Evolutionary conservation across 2,888 invertebrate genomes (phyloP), one percentile per base, ranked within the genome.

Genomic region (Cheilosia variabilis): DNA sequence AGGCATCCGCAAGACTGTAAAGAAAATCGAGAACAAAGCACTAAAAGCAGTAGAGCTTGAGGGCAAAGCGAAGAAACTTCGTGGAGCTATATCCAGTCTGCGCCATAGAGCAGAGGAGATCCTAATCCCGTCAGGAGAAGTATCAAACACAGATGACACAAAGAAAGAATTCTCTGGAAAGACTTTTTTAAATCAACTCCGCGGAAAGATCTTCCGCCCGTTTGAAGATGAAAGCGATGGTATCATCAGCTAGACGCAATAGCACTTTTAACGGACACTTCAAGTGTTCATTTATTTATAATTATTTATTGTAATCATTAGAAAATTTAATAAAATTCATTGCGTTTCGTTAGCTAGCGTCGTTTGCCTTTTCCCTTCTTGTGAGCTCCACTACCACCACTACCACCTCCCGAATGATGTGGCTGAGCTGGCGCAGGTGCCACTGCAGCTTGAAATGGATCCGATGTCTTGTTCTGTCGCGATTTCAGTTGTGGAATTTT

Each of bases 401-500:
- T 87, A 15, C 88, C 88, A 19, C 87, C 88, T 71, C 87, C 87
- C 9, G 84, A 83, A 2, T 78, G 83, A 62, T 86, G 86, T 7
- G 69, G 43, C 41, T 76, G 53, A 22, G 41, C 19, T n/a, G 69
- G 60, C 0, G 71, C 65, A 45, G 82, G 27, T 7, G 73, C 47
- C 52, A 79, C 69, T 43, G 82, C 62, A 2, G 81, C 31, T 63
- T 82, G 78, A 17, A 88, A 87, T 4, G 89, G 89, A 6, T 88
- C 89, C 0, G 88, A 87, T 0, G 90, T 31, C 83, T 91, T 91
- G 76, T 90, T 91, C 88, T 96, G 96, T 50, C 98, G 94, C 13
- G 95, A 94, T 91, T 98, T 99, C 84, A 98, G 92, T 91, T 98
- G 98, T 0, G 98, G 98, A 90, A 99, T 98, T 91, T 95, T 96